Conservation (phyloP, 2,888 invertebrate species). For the Drosophila picticornis region DNA sequence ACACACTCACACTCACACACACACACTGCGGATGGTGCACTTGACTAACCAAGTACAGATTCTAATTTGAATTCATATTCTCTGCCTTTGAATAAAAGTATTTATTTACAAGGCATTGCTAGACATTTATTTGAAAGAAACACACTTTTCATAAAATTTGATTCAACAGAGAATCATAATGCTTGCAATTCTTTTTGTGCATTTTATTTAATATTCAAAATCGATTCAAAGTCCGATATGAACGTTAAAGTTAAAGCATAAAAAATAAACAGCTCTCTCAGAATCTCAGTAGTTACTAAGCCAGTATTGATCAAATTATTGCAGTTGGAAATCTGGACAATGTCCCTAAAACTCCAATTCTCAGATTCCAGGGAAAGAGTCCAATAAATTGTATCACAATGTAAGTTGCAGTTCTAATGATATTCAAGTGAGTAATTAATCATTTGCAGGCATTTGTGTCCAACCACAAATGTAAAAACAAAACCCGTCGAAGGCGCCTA, state of each 20-base stretch:
- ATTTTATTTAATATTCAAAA: background rate
- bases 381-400: background rate
- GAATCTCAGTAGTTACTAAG: background rate
- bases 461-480: constrained; percentile 56
- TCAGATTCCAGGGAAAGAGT: background rate
- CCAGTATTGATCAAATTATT: background rate
- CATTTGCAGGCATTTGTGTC: background rate
- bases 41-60: constrained; percentile 11
- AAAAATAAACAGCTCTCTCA: background rate
- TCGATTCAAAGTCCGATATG: background rate
- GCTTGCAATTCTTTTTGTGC: accelerated
- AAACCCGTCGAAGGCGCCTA: constrained; percentile 30
- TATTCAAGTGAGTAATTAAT: background rate
- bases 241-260: background rate
- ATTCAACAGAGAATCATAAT: background rate
- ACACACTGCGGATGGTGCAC: background rate
- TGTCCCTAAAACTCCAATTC: background rate
- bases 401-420: background rate
- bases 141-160: background rate
- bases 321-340: background rate
- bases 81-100: background rate
- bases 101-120: background rate
- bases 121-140: background rate
- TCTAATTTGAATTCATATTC: constrained; percentile 1
- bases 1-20: background rate